A percentile compares a stretch with the other conserved stretches of the same genome.
Evolutionary conservation across 2,113 vertebrate species (phyloP).

Genomic region (Macroglossus sobrinus): DNA sequence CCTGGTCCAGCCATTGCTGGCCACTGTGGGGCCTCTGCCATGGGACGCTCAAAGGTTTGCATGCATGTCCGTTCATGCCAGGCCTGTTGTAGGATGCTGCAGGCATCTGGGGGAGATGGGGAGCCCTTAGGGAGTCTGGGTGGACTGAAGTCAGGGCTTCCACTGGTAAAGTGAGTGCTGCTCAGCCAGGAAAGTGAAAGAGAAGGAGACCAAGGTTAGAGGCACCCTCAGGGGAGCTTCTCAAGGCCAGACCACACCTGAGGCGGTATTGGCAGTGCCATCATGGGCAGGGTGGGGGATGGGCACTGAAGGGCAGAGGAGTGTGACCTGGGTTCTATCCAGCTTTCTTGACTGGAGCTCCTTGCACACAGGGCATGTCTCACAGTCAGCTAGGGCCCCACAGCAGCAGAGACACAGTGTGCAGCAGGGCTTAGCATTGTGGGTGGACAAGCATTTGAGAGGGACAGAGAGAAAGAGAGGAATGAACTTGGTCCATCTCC

Average conservation of each 20-base stretch:
- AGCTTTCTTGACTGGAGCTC: not conserved
- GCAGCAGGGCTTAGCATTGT: not conserved
- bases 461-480: not conserved
- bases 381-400: not conserved
- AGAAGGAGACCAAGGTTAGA: not conserved
- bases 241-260: not conserved
- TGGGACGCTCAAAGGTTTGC: rapidly evolving
- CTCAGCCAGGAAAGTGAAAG: not conserved
- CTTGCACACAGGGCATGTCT: not conserved
- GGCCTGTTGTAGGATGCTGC: not conserved
- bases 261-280: not conserved
- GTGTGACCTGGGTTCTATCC: not conserved
- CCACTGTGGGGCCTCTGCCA: not conserved
- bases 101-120: rapidly evolving
- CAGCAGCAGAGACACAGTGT: rapidly evolving
- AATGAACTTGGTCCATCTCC: not conserved
- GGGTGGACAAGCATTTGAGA: not conserved
- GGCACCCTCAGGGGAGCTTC: not conserved
- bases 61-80: not conserved
- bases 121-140: not conserved
- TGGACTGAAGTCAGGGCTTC: not conserved
- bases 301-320: not conserved
- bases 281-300: not conserved
- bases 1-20: not conserved
- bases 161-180: not conserved